A percentile compares a stretch with the other conserved stretches of the same genome.
Evolutionary conservation across 23 tunicate genomes (phyloP).

Genomic region (Trididemnum clinides): DNA sequence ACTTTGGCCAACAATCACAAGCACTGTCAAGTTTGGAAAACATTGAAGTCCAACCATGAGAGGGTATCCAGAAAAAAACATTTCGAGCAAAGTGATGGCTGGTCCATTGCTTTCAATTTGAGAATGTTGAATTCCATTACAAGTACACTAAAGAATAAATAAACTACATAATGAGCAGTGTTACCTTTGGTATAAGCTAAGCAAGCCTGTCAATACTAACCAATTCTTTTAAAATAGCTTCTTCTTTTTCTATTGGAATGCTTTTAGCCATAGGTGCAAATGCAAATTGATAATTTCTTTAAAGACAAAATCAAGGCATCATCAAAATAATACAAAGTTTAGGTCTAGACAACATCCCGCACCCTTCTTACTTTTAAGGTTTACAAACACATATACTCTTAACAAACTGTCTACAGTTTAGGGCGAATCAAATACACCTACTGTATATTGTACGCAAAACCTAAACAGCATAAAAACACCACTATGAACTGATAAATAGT

Average conservation of each 20-base stretch:
- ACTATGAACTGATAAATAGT: no score
- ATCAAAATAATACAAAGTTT: no score
- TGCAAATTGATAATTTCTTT: no score
- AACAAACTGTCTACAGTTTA: no score
- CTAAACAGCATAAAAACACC: no score
- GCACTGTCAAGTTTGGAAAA: slow-evolving; percentile 74
- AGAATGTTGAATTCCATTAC: slow-evolving; percentile 82
- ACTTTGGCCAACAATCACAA: slow-evolving; percentile 83
- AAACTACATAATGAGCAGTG: not conserved
- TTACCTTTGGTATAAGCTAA: not conserved
- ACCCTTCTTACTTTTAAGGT: no score
- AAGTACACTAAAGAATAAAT: slow-evolving; percentile 62
- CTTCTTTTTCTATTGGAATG: slow-evolving; percentile 29
- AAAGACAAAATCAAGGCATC: no score
- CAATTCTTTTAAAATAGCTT: slow-evolving; percentile 29
- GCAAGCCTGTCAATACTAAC: slow-evolving; percentile 16
- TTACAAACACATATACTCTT: no score
- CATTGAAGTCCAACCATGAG: slow-evolving; percentile 69
- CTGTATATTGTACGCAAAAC: no score
- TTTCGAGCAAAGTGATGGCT: slow-evolving; percentile 69
- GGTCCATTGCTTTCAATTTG: slow-evolving; percentile 80
- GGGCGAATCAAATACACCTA: no score
- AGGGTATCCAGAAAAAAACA: slow-evolving; percentile 96
- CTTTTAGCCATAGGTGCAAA: slow-evolving; percentile 5
- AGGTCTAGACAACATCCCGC: no score